Percentiles rank a stretch among this genome's conserved stretches.
Conservation (phyloP, 2,113 vertebrate species). For the Bungarus multicinctus region DNA sequence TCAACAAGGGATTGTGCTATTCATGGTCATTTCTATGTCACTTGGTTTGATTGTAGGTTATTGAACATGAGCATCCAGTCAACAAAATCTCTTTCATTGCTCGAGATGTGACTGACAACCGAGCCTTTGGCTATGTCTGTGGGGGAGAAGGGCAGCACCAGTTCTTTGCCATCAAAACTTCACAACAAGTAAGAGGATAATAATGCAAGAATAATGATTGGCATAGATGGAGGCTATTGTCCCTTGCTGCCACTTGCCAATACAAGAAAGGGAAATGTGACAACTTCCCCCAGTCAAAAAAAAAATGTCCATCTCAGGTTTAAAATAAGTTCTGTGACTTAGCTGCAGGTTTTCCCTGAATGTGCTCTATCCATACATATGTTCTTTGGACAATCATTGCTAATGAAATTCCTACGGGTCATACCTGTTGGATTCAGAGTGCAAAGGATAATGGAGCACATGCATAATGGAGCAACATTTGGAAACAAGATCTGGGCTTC, state of each 20-base stretch:
- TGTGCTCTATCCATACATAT: background rate
- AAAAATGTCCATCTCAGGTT: background rate
- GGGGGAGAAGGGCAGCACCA: slow-evolving; percentile 96
- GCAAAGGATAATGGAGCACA: background rate
- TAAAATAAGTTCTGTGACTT: background rate
- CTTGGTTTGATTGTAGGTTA: slow-evolving; percentile 75
- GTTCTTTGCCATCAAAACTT: slow-evolving; percentile 96
- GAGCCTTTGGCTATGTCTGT: slow-evolving; percentile 95
- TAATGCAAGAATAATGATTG: background rate
- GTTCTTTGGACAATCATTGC: background rate
- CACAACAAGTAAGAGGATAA: slow-evolving; percentile 82
- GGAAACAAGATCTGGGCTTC: background rate
- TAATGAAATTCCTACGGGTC: background rate
- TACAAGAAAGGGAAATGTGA: background rate
- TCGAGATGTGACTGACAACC: slow-evolving; percentile 92
- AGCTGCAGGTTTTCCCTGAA: background rate
- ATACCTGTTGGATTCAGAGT: background rate
- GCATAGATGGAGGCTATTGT: background rate
- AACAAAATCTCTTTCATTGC: slow-evolving; percentile 98
- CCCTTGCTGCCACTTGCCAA: background rate
- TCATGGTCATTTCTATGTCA: background rate
- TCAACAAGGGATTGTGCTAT: background rate
- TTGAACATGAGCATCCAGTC: slow-evolving; percentile 94
- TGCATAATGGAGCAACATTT: background rate
- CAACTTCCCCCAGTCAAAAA: background rate